phyloP scores from a whole-genome alignment of 2,888 invertebrate genomes.

The Mantis religiosa region DNA sequence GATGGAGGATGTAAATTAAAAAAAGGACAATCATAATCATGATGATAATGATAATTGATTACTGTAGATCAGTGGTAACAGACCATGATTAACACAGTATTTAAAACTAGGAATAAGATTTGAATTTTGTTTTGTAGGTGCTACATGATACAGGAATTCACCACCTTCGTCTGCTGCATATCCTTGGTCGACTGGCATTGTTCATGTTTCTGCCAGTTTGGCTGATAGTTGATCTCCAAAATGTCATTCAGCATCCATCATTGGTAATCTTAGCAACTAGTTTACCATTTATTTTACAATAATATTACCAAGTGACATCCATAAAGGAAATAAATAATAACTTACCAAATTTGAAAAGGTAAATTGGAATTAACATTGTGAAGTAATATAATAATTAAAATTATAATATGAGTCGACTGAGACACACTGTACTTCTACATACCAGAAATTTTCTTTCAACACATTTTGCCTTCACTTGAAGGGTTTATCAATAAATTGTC shows the following conservation, averaged over 20 bases:
- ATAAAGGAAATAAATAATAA: too few relatives aligned
- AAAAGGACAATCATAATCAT: too few relatives aligned
- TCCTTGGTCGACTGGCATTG: constrained; percentile 74
- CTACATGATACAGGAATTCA: constrained; percentile 84
- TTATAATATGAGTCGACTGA: too few relatives aligned
- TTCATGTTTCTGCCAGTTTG: constrained; percentile 81
- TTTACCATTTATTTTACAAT: constrained; percentile 27
- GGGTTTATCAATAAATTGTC: too few relatives aligned
- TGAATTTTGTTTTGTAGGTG: constrained; percentile 49
- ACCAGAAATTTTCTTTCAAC: too few relatives aligned
- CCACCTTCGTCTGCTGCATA: constrained; percentile 77
- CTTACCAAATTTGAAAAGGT: too few relatives aligned
- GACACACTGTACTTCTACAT: too few relatives aligned
- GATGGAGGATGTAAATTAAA: too few relatives aligned
- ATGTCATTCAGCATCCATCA: constrained; percentile 58
- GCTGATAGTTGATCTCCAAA: constrained; percentile 64
- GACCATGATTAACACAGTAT: not conserved
- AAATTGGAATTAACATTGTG: too few relatives aligned
- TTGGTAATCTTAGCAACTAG: constrained; percentile 50
- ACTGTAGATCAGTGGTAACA: not conserved
- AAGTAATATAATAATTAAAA: too few relatives aligned
- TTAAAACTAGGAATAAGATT: too few relatives aligned
- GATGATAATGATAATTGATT: not conserved
- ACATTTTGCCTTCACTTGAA: too few relatives aligned
- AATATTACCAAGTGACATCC: not conserved